These are phyloP conservation scores for Andrena bucephala DNA, from an alignment of 2,888 invertebrate genomes.

Conservation along the genomic window DNA sequence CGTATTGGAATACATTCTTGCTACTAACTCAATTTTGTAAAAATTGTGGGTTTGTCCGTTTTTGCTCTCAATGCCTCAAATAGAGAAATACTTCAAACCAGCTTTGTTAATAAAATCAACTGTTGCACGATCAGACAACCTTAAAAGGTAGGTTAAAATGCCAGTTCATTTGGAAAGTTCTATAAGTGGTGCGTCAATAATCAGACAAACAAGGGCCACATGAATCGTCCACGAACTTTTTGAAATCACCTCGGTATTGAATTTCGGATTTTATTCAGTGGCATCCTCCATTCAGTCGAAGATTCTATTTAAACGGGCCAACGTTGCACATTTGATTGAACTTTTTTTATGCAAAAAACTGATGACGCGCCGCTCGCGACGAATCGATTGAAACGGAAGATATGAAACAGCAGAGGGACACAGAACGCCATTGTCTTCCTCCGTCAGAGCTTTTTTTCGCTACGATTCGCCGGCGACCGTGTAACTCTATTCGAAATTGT, in stretches of 20 bases:
- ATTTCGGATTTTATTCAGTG: slow-evolving; percentile 30
- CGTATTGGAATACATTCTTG: too few relatives aligned
- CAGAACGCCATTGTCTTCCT: background rate
- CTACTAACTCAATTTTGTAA: too few relatives aligned
- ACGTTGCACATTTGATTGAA: slow-evolving; percentile 30
- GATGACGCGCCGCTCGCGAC: background rate
- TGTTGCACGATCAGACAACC: background rate
- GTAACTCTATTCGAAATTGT: slow-evolving; percentile 34
- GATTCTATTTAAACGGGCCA: slow-evolving; percentile 6
- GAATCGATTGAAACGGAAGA: slow-evolving; percentile 8
- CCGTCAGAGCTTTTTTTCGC: background rate
- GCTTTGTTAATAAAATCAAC: too few relatives aligned
- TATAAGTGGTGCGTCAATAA: slow-evolving; percentile 36
- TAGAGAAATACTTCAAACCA: background rate
- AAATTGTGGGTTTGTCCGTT: too few relatives aligned
- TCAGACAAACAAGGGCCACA: background rate
- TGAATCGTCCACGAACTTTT: slow-evolving; percentile 24
- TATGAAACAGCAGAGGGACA: slow-evolving; percentile 15
- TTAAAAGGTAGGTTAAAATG: background rate
- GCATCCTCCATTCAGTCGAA: background rate
- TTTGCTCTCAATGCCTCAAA: background rate
- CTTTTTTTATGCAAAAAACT: slow-evolving; percentile 21
- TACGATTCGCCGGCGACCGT: too few relatives aligned
- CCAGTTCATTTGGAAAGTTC: slow-evolving; percentile 19
- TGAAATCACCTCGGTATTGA: slow-evolving; percentile 10